Evolutionary conservation across 2,113 vertebrate genomes (phyloP), one percentile per base, ranked within the genome.

Genomic region (Bufo gargarizans): DNA sequence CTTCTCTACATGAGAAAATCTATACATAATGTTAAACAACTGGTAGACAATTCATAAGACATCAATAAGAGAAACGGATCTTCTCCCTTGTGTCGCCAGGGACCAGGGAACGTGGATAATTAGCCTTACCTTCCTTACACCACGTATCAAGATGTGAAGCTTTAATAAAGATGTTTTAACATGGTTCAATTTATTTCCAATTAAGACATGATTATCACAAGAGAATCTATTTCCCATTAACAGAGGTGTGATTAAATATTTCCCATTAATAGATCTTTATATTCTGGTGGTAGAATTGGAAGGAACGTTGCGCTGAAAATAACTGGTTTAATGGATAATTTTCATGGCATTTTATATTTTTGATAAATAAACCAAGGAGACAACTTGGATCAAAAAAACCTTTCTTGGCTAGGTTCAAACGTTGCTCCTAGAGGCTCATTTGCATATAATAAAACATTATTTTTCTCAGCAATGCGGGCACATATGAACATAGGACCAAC

Each of bases 111-210:
- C 47, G 22, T 56, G 50, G 65, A 61, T 89, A 89, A 89, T 89
- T 89, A 89, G 82, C 72, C 11, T 19, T 61, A 84, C 81, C 71
- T 88, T 22, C 49, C 22, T 17, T 77, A 49, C 22, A 50, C 71
- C 17, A 61, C 1, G 58, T 77, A 47, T 1, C 45, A 45, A 17
- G 63, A 77, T 89, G 81, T 69, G 82, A 84, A 65, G 81, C 9
- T 65, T 84, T 88, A 77, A 88, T 88, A 88, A 84, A 82, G 61
- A 63, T 56, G 81, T 77, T 89, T 89, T 84, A 78, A 78, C 87
- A 82, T 72, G 71, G 81, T 88, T 84, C 81, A 88, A 84, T 84
- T 78, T 83, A 82, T 67, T 77, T 88, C 59, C 69, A 88, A 88
- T 88, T 84, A 78, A 88, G 81, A 47, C 82, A 3, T 78, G 53